phyloP scores from a whole-genome alignment of 2,797 vertebrate species.

The Schizopygopsis malacanthus region DNA sequence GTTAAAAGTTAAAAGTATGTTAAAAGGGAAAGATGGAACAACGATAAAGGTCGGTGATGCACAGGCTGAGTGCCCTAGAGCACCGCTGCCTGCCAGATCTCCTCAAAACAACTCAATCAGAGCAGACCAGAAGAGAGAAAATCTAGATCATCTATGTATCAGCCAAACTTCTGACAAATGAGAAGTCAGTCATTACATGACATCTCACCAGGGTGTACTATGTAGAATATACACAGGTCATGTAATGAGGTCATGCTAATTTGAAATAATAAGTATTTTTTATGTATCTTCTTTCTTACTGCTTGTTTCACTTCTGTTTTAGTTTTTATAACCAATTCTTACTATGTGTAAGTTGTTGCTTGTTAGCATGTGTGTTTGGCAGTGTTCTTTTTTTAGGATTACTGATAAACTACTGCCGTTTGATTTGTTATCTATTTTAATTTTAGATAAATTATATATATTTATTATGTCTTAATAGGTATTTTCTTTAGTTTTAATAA shows the following conservation, averaged over 20 bases:
- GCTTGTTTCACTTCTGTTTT: too few relatives aligned
- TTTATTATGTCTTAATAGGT: too few relatives aligned
- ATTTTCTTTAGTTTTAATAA: too few relatives aligned
- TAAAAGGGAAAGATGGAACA: slow-evolving; percentile 26
- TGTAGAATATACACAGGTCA: not conserved
- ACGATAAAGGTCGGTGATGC: slow-evolving; percentile 32
- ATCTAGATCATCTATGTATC: slow-evolving; percentile 30
- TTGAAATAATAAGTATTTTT: not conserved
- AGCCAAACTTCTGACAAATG: slow-evolving; percentile 3
- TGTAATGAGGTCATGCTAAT: slow-evolving; percentile 26
- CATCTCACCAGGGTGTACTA: slow-evolving; percentile 5
- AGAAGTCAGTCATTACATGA: slow-evolving; percentile 7
- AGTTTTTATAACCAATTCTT: too few relatives aligned
- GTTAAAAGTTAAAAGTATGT: not conserved
- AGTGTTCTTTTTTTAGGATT: too few relatives aligned
- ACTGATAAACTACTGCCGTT: too few relatives aligned
- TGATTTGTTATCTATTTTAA: too few relatives aligned
- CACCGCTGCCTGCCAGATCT: slow-evolving; percentile 29
- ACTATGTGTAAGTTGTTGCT: too few relatives aligned
- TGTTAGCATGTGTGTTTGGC: too few relatives aligned
- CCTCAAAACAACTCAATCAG: slow-evolving; percentile 36
- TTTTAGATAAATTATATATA: too few relatives aligned
- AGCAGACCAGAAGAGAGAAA: not conserved
- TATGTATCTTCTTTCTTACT: too few relatives aligned
- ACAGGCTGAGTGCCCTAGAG: slow-evolving; percentile 36